A percentile compares a stretch with the other conserved stretches of the same genome.
These are phyloP conservation scores for Drosophila flavopinicola DNA, from an alignment of 2,888 invertebrate species.

Conservation along the genomic window DNA sequence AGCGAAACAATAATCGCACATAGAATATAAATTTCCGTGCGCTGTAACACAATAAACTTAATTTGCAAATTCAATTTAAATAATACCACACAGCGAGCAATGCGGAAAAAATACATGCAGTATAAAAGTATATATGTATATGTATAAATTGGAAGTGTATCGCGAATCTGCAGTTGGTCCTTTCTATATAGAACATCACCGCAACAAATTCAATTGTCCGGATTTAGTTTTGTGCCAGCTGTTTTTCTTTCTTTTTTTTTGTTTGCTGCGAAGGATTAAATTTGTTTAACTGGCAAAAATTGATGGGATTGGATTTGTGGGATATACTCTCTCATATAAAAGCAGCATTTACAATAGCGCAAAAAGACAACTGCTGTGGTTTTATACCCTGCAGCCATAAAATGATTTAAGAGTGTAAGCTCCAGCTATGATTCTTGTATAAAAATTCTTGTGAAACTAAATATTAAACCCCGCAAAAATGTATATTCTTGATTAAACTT, in stretches of 20 bases:
- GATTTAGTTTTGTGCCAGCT: conserved; percentile 58
- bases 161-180: conserved; percentile 17
- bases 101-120: conserved; percentile 18
- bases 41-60: conserved; percentile 71
- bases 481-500: not conserved
- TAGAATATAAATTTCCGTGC: conserved; percentile 67
- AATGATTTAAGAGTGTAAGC: too few relatives aligned
- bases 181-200: conserved; percentile 18
- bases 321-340: not conserved
- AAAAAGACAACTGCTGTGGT: too few relatives aligned
- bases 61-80: conserved; percentile 78
- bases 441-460: not conserved
- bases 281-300: conserved; percentile 39
- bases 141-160: conserved; percentile 12
- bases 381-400: too few relatives aligned
- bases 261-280: conserved; percentile 41
- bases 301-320: conserved; percentile 28
- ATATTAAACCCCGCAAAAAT: not conserved
- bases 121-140: not conserved
- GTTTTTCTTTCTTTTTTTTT: conserved; percentile 24
- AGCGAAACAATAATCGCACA: conserved; percentile 58
- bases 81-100: conserved; percentile 58
- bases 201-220: conserved; percentile 69
- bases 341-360: not conserved
- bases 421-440: too few relatives aligned